phyloP scores from a whole-genome alignment of 2,113 vertebrate genomes.

The Lepisosteus oculatus region DNA sequence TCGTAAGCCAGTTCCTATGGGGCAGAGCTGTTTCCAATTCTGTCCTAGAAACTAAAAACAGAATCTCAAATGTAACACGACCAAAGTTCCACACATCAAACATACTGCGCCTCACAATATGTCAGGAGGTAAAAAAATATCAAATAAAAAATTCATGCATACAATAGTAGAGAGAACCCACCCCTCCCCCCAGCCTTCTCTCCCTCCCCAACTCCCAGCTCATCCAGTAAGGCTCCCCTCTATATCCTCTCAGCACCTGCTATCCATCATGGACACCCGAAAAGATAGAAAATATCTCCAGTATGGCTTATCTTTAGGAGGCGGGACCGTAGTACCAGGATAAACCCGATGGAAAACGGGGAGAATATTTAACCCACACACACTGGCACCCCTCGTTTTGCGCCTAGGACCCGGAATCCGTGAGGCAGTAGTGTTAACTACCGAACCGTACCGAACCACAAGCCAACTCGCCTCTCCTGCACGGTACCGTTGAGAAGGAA shows the following conservation, averaged over 20 bases:
- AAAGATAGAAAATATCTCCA: too few relatives aligned
- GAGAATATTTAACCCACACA: too few relatives aligned
- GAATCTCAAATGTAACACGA: slow-evolving; percentile 9
- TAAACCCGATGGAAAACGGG: too few relatives aligned
- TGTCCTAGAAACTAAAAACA: slow-evolving; percentile 31
- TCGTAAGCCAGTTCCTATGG: slow-evolving; percentile 31
- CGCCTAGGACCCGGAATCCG: too few relatives aligned
- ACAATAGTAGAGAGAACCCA: slow-evolving; percentile 11
- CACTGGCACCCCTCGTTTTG: too few relatives aligned
- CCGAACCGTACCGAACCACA: too few relatives aligned
- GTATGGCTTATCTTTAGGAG: too few relatives aligned
- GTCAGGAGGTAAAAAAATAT: not conserved
- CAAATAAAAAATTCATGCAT: slow-evolving; percentile 26
- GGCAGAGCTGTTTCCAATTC: slow-evolving; percentile 37
- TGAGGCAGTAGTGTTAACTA: too few relatives aligned
- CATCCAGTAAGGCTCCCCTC: slow-evolving; percentile 3
- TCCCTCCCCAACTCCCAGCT: not conserved
- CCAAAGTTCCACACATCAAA: slow-evolving; percentile 16
- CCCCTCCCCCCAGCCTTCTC: not conserved
- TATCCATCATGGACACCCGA: too few relatives aligned
- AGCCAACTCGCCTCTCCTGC: too few relatives aligned
- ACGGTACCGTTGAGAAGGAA: not conserved
- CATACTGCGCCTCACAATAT: not conserved
- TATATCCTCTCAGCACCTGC: slow-evolving; percentile 1
- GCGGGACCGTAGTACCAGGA: too few relatives aligned